phyloP scores from a whole-genome alignment of 2,113 vertebrate genomes.

The Myiozetetes cayanensis region DNA sequence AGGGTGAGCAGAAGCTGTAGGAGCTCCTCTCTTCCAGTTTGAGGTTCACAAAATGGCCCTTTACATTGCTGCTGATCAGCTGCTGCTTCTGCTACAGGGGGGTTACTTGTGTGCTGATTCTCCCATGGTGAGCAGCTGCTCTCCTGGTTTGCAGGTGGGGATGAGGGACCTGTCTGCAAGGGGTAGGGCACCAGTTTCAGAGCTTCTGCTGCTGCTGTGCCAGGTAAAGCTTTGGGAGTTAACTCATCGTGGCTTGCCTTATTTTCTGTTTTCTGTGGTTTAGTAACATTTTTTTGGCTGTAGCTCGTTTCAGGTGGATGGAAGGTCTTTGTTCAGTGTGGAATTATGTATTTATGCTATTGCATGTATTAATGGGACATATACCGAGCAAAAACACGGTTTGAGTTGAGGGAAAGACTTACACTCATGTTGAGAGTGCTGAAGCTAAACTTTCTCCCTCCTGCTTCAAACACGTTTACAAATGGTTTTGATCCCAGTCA shows the following conservation, averaged over 20 bases:
- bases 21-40: neutral
- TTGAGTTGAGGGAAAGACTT: neutral
- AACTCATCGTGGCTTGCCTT: accelerated
- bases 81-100: accelerated
- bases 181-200: neutral
- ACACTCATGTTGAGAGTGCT: accelerated
- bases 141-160: neutral
- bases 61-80: accelerated
- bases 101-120: accelerated
- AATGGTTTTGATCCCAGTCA: neutral
- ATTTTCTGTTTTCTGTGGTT: neutral
- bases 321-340: neutral
- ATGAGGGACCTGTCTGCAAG: neutral
- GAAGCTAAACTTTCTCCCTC: neutral
- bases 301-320: neutral
- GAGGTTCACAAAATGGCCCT: neutral
- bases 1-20: neutral
- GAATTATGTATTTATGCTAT: neutral
- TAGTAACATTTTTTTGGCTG: accelerated
- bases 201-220: neutral
- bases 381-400: neutral
- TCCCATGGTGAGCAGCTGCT: neutral
- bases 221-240: neutral
- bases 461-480: neutral
- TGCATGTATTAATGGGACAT: neutral